phyloP scores from a whole-genome alignment of 2,888 invertebrate genomes.

The Papilio elwesi region DNA sequence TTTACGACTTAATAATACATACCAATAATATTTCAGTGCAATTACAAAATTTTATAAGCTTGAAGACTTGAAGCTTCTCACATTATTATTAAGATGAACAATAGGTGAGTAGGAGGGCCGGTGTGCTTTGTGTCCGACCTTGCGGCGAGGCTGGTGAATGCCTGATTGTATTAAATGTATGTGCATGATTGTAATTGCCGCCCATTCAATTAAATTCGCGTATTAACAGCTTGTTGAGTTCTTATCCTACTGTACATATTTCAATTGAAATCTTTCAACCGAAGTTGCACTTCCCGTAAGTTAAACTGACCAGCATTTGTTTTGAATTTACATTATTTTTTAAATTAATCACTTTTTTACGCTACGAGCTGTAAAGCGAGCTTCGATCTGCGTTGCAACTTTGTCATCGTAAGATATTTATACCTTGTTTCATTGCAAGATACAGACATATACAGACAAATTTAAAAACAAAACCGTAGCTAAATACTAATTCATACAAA shows the following conservation, averaged over 20 bases:
- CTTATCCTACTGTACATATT: not conserved
- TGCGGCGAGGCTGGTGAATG: conserved; percentile 25
- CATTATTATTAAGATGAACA: conserved; percentile 30
- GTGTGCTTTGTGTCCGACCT: conserved; percentile 1
- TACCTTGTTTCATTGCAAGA: too few species aligned
- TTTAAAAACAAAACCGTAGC: too few species aligned
- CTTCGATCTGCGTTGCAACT: too few species aligned
- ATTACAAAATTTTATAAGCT: conserved; percentile 17
- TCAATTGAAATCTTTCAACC: not conserved
- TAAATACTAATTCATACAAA: too few species aligned
- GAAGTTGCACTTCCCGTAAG: not conserved
- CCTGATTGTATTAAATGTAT: conserved; percentile 22
- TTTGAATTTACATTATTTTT: too few species aligned
- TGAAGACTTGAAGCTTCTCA: conserved; percentile 25
- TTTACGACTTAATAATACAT: not conserved
- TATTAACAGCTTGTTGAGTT: not conserved
- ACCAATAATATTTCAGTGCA: not conserved
- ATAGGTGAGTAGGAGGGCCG: conserved; percentile 29
- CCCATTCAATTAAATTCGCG: conserved; percentile 28
- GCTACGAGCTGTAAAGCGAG: too few species aligned
- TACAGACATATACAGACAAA: too few species aligned
- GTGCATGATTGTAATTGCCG: not conserved
- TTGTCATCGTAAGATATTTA: too few species aligned
- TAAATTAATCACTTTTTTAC: too few species aligned
- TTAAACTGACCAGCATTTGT: not conserved